Evolutionary conservation across 2,888 invertebrate genomes (phyloP), one percentile per base, ranked within the genome.

Genomic region (Holacanthella duospinosa): DNA sequence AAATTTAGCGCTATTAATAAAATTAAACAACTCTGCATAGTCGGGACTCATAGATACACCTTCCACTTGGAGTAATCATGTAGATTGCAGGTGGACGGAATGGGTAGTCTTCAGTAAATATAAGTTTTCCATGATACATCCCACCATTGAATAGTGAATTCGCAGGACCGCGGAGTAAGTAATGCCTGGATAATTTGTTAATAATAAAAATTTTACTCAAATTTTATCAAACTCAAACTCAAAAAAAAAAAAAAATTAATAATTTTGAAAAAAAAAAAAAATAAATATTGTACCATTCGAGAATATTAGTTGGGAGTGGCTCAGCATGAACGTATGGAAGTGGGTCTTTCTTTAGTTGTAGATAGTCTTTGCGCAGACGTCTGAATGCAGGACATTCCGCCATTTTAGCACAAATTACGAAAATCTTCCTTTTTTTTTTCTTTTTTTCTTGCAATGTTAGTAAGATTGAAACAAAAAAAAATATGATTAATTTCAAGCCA

Each of bases 111-210:
- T 77, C 67, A 1, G 83, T 83, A 74, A 83, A 84, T 1, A 82
- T 75, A 64, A 83, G 74, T 73, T 82, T 82, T 9, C 83, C 83
- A 75, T 83, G 82, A 73, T 82, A 83, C 58, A 79, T 77, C 3
- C 83, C 83, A 64, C 80, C 93, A 77, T 91, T 89, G 77, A 95
- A 99, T 0, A 93, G 93, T 48, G 93, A 89, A 73, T 88, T 88
- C 77, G 93, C 93, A 27, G 97, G 97, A 1, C 97, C 97, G 77
- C 85, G 86, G 1, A 99, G 93, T 55, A 96, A 91, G 77, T 97
- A 99, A 79, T 93, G 92, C 89, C 87, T 88, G 75, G 21, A 79
- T 79, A 69, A 66, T 62, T 12, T 55, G 3, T 26, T 55, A 26
- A n/a, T n/a, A n/a, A n/a, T n/a, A n/a, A n/a, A 12, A 54, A 12